A percentile compares a stretch with the other conserved stretches of the same genome.
These are phyloP conservation scores for Calypte anna DNA, from an alignment of 2,113 vertebrate genomes.

Conservation along the genomic window DNA sequence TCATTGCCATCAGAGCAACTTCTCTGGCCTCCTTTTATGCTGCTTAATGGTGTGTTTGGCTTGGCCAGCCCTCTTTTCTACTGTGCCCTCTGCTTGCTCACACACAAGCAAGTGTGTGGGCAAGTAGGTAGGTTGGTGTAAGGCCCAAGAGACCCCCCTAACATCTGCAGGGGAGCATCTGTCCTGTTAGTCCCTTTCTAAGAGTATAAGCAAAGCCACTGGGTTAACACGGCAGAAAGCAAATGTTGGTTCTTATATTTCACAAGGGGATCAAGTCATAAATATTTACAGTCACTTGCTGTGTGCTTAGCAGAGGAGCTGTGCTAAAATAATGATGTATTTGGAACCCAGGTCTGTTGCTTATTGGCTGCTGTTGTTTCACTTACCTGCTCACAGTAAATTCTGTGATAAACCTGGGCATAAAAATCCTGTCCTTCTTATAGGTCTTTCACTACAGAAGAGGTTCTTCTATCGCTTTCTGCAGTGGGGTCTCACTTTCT, in stretches of 20 bases:
- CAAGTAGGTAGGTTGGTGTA: not conserved
- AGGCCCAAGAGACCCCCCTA: not conserved
- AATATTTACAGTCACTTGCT: not conserved
- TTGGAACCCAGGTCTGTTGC: not conserved
- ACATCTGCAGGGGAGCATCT: slow-evolving; percentile 6
- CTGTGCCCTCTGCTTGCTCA: not conserved
- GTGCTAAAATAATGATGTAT: not conserved
- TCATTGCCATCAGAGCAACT: not conserved
- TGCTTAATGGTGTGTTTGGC: not conserved
- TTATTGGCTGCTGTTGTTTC: not conserved
- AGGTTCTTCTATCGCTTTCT: not conserved
- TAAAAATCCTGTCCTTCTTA: not conserved
- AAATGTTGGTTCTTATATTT: not conserved
- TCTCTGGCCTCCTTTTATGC: not conserved
- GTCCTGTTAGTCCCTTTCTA: not conserved
- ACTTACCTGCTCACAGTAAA: not conserved
- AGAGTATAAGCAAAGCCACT: not conserved
- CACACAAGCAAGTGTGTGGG: no score
- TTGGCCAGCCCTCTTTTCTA: not conserved
- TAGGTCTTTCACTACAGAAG: not conserved
- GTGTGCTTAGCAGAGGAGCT: not conserved
- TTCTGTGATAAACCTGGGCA: not conserved
- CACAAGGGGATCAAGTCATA: not conserved
- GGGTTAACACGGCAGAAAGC: not conserved
- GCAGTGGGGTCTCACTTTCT: not conserved